Percentiles rank a stretch among this genome's conserved stretches.
Conservation (phyloP, 2,113 vertebrate species). For the Melanerpes formicivorus region DNA sequence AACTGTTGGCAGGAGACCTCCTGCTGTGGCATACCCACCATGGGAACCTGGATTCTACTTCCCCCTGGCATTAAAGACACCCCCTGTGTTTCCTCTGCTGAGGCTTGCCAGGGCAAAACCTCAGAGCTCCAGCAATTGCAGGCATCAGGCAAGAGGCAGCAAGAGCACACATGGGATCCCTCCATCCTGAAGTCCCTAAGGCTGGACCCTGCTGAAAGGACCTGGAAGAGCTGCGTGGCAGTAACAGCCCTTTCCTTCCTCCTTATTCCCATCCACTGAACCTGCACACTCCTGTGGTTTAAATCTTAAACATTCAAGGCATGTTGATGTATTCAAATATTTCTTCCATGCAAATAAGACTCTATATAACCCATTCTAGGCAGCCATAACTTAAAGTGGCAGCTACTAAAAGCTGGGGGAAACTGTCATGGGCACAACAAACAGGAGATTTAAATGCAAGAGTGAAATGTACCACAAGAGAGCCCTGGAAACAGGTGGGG, state of each 20-base stretch:
- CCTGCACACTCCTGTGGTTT: not conserved
- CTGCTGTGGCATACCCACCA: not conserved
- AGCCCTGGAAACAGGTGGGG: not conserved
- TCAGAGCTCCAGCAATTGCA: rapidly evolving
- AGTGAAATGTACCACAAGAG: not conserved
- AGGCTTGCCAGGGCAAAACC: not conserved
- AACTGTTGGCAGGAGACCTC: not conserved
- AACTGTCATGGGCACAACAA: not conserved
- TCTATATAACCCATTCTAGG: slow-evolving; percentile 7
- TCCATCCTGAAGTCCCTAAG: rapidly evolving
- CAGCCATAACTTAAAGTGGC: slow-evolving; percentile 29
- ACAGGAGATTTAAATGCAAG: not conserved
- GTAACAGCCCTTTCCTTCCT: not conserved
- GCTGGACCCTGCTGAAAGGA: rapidly evolving
- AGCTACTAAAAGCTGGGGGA: slow-evolving; percentile 5
- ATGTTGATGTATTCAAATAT: not conserved
- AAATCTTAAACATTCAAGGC: not conserved
- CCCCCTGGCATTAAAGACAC: not conserved
- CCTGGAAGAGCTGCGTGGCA: not conserved
- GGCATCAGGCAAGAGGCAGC: not conserved
- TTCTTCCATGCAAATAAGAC: slow-evolving; percentile 20
- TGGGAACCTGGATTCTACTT: not conserved
- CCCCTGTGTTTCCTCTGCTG: rapidly evolving
- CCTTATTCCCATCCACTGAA: not conserved
- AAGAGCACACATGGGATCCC: not conserved